Evolutionary conservation across 2,888 invertebrate genomes (phyloP).

Genomic region (Drosophila dives): DNA sequence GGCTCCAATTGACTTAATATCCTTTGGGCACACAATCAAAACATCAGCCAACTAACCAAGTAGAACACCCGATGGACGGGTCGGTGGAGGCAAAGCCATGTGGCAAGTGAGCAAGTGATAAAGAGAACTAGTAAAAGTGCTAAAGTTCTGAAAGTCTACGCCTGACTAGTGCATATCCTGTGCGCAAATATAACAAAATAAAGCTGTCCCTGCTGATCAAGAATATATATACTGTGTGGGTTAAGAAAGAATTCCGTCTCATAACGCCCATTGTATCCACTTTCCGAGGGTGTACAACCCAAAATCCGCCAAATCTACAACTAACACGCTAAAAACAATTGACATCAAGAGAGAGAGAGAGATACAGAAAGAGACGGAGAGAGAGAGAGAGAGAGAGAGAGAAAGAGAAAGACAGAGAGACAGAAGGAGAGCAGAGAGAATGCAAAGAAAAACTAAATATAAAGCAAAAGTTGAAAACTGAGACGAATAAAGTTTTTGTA

Average conservation of each 20-base stretch:
- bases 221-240: not conserved
- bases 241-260: not conserved
- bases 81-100: not conserved
- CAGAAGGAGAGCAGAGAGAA: not conserved
- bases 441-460: not conserved
- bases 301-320: slow-evolving; percentile 42
- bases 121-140: slow-evolving; percentile 6
- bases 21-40: slow-evolving; percentile 77
- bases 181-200: not conserved
- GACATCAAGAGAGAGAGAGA: not conserved
- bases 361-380: not conserved
- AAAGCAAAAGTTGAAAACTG: slow-evolving; percentile 20
- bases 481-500: slow-evolving; percentile 3
- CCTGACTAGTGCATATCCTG: not conserved
- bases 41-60: slow-evolving; percentile 53
- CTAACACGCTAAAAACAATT: slow-evolving; percentile 15
- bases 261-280: not conserved
- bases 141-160: not conserved
- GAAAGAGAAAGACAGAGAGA: not conserved
- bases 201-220: not conserved
- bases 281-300: slow-evolving; percentile 1
- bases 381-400: not conserved
- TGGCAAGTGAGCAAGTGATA: slow-evolving; percentile 28
- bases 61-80: not conserved
- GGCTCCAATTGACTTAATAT: slow-evolving; percentile 77